A percentile compares a stretch with the other conserved stretches of the same genome.
Evolutionary conservation across 2,113 vertebrate genomes (phyloP).

Genomic region (Crotalus helleri): DNA sequence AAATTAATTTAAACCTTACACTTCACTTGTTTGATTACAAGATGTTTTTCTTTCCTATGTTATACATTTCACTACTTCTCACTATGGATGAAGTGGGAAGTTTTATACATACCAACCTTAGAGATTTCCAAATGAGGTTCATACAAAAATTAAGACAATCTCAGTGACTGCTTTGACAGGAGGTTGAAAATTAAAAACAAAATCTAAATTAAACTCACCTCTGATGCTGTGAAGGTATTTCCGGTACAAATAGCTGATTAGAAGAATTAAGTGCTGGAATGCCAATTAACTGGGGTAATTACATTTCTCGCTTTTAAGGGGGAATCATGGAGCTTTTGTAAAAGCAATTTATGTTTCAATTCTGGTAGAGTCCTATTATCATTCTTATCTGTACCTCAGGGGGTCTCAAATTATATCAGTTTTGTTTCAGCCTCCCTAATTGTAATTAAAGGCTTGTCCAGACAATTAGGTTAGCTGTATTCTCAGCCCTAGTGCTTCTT

Average conservation of each 20-base stretch:
- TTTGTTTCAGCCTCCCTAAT: background rate
- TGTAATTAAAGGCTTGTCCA: constrained; percentile 20
- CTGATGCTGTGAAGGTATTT: constrained; percentile 27
- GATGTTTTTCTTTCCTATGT: background rate
- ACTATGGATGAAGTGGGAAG: background rate
- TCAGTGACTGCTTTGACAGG: background rate
- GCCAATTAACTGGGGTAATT: background rate
- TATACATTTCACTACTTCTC: background rate
- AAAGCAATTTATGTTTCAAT: constrained; percentile 16
- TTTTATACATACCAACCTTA: background rate
- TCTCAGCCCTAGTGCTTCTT: background rate
- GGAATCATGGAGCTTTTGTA: constrained; percentile 21
- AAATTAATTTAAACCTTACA: background rate
- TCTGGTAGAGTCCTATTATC: constrained; percentile 14
- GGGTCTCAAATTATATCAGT: constrained; percentile 5
- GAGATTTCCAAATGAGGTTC: background rate
- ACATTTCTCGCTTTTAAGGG: constrained; percentile 16
- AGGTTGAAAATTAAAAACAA: constrained; percentile 36
- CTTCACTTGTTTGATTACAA: background rate
- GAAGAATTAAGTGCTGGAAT: background rate
- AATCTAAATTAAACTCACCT: constrained; percentile 35
- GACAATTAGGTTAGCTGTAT: background rate
- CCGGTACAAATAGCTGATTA: constrained; percentile 30
- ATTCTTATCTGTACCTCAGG: background rate
- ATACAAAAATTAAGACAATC: background rate